Evolutionary conservation across 2,113 vertebrate genomes (phyloP).

Genomic region (Bos javanicus): DNA sequence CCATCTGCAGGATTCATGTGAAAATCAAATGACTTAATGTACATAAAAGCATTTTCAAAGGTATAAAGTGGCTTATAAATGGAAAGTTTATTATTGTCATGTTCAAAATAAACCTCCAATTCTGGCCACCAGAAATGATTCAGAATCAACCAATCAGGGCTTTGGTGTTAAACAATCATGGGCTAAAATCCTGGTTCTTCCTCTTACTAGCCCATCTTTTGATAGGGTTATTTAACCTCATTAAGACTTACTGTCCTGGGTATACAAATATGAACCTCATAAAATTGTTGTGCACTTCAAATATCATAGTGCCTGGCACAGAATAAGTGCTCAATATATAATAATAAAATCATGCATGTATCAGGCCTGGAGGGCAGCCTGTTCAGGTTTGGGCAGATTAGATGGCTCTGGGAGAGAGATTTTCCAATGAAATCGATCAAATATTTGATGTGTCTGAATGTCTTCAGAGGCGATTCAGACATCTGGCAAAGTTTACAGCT

Average conservation of each 20-base stretch:
- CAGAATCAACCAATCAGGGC: not conserved
- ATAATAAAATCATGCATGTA: not conserved
- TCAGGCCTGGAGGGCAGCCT: not conserved
- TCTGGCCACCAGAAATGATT: constrained; percentile 34
- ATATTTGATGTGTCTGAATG: not conserved
- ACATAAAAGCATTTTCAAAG: not conserved
- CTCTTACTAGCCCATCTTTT: not conserved
- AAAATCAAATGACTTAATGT: not conserved
- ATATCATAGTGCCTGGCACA: not conserved
- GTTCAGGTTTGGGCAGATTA: not conserved
- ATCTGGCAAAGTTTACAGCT: not conserved
- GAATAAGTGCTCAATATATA: not conserved
- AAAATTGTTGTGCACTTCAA: not conserved
- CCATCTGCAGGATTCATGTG: not conserved
- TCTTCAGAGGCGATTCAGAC: constrained; percentile 16
- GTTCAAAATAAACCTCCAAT: constrained; percentile 29
- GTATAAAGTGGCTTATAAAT: not conserved
- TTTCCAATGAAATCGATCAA: not conserved
- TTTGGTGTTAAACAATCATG: not conserved
- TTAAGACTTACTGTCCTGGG: not conserved
- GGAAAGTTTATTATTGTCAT: constrained; percentile 22
- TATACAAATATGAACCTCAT: not conserved
- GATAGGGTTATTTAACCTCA: not conserved
- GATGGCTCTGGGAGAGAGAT: not conserved
- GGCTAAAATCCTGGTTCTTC: not conserved